Base-by-base conservation (phyloP, 2,888 invertebrate genomes). In the Orchestes rusci region DNA sequence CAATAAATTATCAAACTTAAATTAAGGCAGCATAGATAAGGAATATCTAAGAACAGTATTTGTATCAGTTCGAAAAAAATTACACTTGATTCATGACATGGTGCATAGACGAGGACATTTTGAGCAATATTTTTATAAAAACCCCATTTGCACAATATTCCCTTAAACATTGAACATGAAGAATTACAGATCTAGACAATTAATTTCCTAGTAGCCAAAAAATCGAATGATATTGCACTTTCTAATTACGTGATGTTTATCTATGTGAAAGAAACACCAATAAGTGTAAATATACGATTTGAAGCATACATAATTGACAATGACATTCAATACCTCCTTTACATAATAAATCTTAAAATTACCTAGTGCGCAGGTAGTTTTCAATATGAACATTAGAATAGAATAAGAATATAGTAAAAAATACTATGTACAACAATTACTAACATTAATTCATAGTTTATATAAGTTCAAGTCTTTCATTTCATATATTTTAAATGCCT, bases 1-100 rank as follows among this genome's bases (percentile, higher is more conserved):
- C 55, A 53, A 53, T 60, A 59, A 63, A 57, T 61, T n/a, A n/a
- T n/a, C n/a, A n/a, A n/a, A 57, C 63, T 54, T 62, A 59, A 62
- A 64, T 56, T 62, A 58, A 55, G 56, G 54, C 54, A 56, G 54
- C 54, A 53, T 45, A 51, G 18, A 31, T 7, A 40, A n/a, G n/a
- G n/a, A n/a, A n/a, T n/a, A n/a, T n/a, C n/a, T n/a, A n/a, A n/a
- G n/a, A n/a, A n/a, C n/a, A n/a, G n/a, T n/a, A n/a, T n/a, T n/a
- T n/a, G n/a, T n/a, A n/a, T n/a, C n/a, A n/a, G n/a, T n/a, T n/a
- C n/a, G n/a, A n/a, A n/a, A n/a, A n/a, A n/a, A n/a, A n/a, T n/a
- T 10, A 10, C 23, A 23, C 10, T 23, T 23, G 5, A 7, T 23
- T 23, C 5, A 23, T 10, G 5, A 23, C 10, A 7, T 23, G 10